Conservation (phyloP, 2,113 vertebrate species). For the Cyanoramphus novaezelandiae region DNA sequence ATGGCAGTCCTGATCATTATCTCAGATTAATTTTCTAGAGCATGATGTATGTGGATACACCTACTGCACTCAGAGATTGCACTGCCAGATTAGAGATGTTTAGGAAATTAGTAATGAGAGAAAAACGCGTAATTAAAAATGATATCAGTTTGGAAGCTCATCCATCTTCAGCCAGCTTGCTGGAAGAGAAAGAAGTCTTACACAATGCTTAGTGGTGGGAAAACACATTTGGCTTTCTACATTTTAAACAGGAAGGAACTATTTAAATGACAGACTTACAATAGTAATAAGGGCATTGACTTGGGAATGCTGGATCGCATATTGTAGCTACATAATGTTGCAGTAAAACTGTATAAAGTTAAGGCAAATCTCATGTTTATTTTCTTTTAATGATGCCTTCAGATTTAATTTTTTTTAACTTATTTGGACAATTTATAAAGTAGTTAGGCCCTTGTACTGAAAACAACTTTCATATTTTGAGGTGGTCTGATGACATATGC, state of each 20-base stretch:
- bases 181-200: conserved; percentile 57
- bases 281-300: conserved; percentile 42
- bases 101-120: conserved; percentile 66
- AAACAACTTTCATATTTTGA: not conserved
- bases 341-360: not conserved
- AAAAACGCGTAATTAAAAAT: conserved; percentile 61
- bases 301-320: not conserved
- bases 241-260: conserved; percentile 69
- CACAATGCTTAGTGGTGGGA: conserved; percentile 60
- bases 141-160: conserved; percentile 54
- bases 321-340: not conserved
- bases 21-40: conserved; percentile 63
- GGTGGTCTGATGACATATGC: not conserved
- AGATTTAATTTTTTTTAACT: not conserved
- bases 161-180: conserved; percentile 61
- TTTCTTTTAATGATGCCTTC: not conserved
- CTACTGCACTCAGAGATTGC: conserved; percentile 13
- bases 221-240: conserved; percentile 47
- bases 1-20: conserved; percentile 57
- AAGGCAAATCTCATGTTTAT: not conserved
- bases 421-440: not conserved
- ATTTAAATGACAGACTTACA: conserved; percentile 54
- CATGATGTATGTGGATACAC: conserved; percentile 41
- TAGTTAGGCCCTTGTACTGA: not conserved
- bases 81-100: conserved; percentile 54